Evolutionary conservation across 2,797 vertebrate genomes (phyloP).

Genomic region (Acipenser transmontanus): DNA sequence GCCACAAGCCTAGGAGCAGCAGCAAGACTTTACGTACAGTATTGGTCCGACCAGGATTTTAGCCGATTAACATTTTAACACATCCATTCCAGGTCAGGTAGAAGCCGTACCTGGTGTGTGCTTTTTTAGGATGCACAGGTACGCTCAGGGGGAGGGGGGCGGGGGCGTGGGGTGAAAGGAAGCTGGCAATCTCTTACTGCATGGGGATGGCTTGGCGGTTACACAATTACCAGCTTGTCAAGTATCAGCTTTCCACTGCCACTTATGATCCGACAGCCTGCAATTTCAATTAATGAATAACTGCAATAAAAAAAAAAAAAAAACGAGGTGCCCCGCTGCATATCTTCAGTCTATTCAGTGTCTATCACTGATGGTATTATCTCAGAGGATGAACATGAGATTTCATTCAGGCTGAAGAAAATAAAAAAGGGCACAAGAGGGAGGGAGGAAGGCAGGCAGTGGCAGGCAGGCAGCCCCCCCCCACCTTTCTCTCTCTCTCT

Average conservation of each 20-base stretch:
- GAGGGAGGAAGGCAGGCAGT: too few relatives aligned
- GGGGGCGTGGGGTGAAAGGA: neutral
- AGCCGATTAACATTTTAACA: neutral
- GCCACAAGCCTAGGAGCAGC: too few relatives aligned
- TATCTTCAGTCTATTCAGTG: too few relatives aligned
- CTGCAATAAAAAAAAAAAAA: slow-evolving; percentile 1
- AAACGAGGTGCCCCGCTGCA: neutral
- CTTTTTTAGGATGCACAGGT: neutral
- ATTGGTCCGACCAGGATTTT: neutral
- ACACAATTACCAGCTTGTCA: neutral
- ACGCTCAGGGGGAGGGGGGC: neutral
- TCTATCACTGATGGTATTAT: too few relatives aligned
- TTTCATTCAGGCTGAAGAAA: too few relatives aligned
- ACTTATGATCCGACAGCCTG: too few relatives aligned
- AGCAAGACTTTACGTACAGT: too few relatives aligned
- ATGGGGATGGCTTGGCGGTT: neutral
- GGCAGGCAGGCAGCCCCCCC: too few relatives aligned
- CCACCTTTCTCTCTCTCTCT: too few relatives aligned
- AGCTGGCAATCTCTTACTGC: neutral
- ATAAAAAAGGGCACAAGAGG: too few relatives aligned
- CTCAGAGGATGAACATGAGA: too few relatives aligned
- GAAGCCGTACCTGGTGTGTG: neutral
- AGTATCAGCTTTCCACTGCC: neutral
- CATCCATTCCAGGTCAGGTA: neutral
- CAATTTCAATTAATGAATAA: neutral